These are phyloP conservation scores for Mellilla xanthometata DNA, from an alignment of 2,888 invertebrate genomes.

Conservation along the genomic window DNA sequence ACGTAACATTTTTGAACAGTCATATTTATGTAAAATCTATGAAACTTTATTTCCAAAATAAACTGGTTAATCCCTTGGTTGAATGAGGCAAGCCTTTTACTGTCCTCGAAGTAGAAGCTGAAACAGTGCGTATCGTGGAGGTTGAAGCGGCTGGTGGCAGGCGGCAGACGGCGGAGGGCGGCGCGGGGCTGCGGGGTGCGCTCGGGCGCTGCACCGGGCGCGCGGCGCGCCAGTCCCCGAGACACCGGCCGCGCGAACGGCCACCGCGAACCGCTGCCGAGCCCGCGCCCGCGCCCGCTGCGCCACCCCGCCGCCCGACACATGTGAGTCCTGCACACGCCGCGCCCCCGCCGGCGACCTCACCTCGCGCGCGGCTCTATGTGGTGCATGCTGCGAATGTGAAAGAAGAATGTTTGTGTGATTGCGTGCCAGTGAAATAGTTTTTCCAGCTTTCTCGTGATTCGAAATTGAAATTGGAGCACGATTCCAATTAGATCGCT, in stretches of 20 bases:
- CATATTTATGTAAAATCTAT: too few relatives aligned
- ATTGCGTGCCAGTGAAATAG: constrained; percentile 12
- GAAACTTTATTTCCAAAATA: too few relatives aligned
- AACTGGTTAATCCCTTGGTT: too few relatives aligned
- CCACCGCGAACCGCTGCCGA: constrained; percentile 47
- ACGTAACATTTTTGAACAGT: too few relatives aligned
- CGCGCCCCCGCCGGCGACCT: constrained; percentile 41
- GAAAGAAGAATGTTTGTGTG: constrained; percentile 18
- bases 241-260: constrained; percentile 80
- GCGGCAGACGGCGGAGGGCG: constrained; percentile 70
- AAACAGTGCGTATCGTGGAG: constrained; percentile 46
- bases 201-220: constrained; percentile 61
- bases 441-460: constrained; percentile 8
- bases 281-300: constrained; percentile 51
- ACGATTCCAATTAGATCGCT: constrained; percentile 8
- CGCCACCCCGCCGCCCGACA: constrained; percentile 57
- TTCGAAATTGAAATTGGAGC: constrained; percentile 2
- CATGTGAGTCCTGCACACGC: constrained; percentile 62
- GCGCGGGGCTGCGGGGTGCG: constrained; percentile 18
- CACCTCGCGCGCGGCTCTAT: constrained; percentile 41
- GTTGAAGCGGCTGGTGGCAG: constrained; percentile 47
- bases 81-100: too few relatives aligned
- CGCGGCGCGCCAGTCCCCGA: constrained; percentile 74
- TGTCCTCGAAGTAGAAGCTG: constrained; percentile 2
- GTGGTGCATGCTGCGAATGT: constrained; percentile 19